These are phyloP conservation scores for Lethocerus indicus DNA, from an alignment of 1,140 invertebrate genomes.

Conservation along the genomic window DNA sequence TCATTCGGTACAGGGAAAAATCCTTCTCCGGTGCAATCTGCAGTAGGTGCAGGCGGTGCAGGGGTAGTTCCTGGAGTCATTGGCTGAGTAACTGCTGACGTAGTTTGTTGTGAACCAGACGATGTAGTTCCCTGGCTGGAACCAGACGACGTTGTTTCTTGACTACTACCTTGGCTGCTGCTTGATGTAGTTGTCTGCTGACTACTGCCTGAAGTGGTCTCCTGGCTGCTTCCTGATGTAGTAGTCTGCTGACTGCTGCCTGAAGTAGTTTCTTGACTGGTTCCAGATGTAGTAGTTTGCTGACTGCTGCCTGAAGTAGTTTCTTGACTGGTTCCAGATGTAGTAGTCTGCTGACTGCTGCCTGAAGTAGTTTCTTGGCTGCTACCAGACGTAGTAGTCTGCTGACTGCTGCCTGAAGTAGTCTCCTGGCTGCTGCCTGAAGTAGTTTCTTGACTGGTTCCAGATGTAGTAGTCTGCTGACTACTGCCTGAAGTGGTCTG, in stretches of 20 bases:
- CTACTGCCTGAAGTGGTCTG: slow-evolving; percentile 5
- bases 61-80: background rate
- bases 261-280: slow-evolving; percentile 9
- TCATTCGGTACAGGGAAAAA: slow-evolving; percentile 37
- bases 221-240: slow-evolving; percentile 10
- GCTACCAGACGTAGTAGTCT: slow-evolving; percentile 7
- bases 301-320: slow-evolving; percentile 11
- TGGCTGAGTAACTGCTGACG: background rate
- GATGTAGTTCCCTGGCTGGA: slow-evolving; percentile 7
- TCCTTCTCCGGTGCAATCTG: background rate
- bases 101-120: background rate
- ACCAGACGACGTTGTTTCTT: slow-evolving; percentile 14
- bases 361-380: slow-evolving; percentile 6
- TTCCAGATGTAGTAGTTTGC: slow-evolving; percentile 12
- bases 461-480: slow-evolving; percentile 8
- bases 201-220: slow-evolving; percentile 5
- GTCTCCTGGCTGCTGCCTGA: slow-evolving; percentile 5
- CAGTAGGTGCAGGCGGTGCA: background rate
- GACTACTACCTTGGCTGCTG: slow-evolving; percentile 11
- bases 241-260: slow-evolving; percentile 2
- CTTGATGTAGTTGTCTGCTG: slow-evolving; percentile 4
- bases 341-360: slow-evolving; percentile 11
- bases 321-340: slow-evolving; percentile 11
- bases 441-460: slow-evolving; percentile 10
- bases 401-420: slow-evolving; percentile 2